Base-by-base conservation (phyloP, 2,113 vertebrate species). In the Ciconia stormi region DNA sequence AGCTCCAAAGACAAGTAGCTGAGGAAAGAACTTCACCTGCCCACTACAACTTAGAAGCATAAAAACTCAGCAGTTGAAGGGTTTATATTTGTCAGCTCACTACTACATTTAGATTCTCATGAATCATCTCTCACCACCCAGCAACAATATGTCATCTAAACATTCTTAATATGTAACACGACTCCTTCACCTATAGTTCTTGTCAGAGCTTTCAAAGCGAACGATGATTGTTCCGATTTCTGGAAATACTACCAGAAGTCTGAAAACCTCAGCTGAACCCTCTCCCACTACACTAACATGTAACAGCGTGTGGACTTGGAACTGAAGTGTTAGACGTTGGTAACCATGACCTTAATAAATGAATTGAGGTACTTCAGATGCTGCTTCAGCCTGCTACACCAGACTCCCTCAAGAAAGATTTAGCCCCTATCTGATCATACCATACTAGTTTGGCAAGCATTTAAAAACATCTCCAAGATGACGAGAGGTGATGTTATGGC, bases 111-210 rank as follows among this genome's bases (percentile, higher is more conserved):
- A 72, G 81, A 78, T 38, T 44, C 78, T 82, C 83, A 95, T 84
- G 91, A 96, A 96, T 95, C 94, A 96, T 94, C 66, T 93, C 93
- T 92, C 86, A 93, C 82, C 95, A 70, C 94, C 74, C 95, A 87
- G 61, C 71, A 90, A 88, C 81, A 91, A 84, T 63, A 82, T 72
- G 82, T 65, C 89, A 95, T 10, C 47, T 59, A 49, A 55, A 55
- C 77, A 49, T 25, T 72, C 91, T 87, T 77, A 79, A 58, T 58
- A 70, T 13, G 78, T 10, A 77, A 36, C 74, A 62, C 1, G 0
- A 88, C 87, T 90, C 84, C 77, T 76, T 85, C 91, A 76, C 78
- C 77, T 82, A 40, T 25, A 82, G 84, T 16, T 89, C 87, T 5
- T 71, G 58, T 76, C 93, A 94, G 47, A 76, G 87, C 77, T 88